Percentiles rank a stretch among this genome's conserved stretches.
Conservation (phyloP, 2,797 vertebrate species). For the Geotrypetes seraphini region DNA sequence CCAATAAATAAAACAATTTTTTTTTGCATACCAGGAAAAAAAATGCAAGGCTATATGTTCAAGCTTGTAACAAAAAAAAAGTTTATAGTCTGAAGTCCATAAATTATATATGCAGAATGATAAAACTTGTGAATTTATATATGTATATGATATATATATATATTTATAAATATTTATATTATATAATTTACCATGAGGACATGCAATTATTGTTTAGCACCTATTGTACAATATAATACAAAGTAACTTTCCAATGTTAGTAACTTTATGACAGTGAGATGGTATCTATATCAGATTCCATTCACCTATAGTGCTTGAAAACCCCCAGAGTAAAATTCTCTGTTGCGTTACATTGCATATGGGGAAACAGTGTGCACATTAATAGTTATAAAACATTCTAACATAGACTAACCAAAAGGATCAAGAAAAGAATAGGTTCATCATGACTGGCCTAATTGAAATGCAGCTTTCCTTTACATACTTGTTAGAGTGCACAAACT, state of each 20-base stretch:
- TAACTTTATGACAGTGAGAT: conserved; percentile 42
- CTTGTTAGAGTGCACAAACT: conserved; percentile 43
- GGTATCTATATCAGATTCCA: conserved; percentile 47
- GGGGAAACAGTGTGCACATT: conserved; percentile 37
- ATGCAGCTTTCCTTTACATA: conserved; percentile 57
- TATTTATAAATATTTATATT: conserved; percentile 64
- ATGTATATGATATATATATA: conserved; percentile 43
- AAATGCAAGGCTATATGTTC: conserved; percentile 31
- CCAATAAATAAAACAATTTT: too few species aligned
- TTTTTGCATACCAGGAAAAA: conserved; percentile 42
- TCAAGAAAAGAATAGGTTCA: conserved; percentile 44
- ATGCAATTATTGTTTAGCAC: conserved; percentile 70
- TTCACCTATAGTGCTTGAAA: conserved; percentile 53
- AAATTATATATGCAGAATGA: conserved; percentile 56
- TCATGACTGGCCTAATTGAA: conserved; percentile 49
- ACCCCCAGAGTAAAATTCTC: conserved; percentile 41
- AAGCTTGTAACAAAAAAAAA: conserved; percentile 38
- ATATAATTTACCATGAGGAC: conserved; percentile 61
- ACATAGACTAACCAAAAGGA: conserved; percentile 41
- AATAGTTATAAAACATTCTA: conserved; percentile 22
- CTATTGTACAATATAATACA: conserved; percentile 83
- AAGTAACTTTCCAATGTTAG: conserved; percentile 46
- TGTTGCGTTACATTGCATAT: conserved; percentile 58
- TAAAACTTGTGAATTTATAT: conserved; percentile 31
- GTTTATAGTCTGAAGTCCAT: conserved; percentile 29